Conservation (phyloP, 1,140 invertebrate genomes). For the Eriocheir sinensis region DNA sequence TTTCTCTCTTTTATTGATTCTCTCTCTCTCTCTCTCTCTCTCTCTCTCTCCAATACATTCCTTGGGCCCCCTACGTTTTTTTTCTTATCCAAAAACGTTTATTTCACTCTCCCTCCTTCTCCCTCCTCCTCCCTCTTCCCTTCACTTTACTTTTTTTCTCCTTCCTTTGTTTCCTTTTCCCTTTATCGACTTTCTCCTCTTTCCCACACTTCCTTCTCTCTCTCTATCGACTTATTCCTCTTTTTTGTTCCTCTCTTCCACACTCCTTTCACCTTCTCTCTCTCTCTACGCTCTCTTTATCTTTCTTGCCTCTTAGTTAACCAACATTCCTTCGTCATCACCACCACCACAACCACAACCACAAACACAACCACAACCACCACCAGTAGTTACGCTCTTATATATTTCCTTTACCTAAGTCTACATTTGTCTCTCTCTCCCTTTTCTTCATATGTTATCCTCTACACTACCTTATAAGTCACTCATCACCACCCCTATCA, state of each 20-base stretch:
- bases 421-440: neutral
- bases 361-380: too few relatives aligned
- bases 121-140: neutral
- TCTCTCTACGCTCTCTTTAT: neutral
- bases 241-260: too few relatives aligned
- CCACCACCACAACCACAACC: too few relatives aligned
- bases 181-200: neutral
- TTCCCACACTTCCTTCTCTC: neutral
- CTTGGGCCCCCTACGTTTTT: too few relatives aligned
- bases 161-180: neutral
- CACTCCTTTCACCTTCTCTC: neutral
- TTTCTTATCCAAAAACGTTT: too few relatives aligned
- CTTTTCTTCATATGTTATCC: neutral
- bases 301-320: neutral
- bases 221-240: neutral
- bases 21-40: too few relatives aligned
- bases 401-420: too few relatives aligned
- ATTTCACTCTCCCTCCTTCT: too few relatives aligned
- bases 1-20: too few relatives aligned
- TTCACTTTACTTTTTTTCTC: neutral
- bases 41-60: too few relatives aligned
- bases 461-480: neutral
- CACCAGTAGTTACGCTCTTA: too few relatives aligned
- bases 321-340: too few relatives aligned
- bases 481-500: neutral